Evolutionary conservation across 64 coral and sea anemone genomes (phyloP).

Genomic region (Acropora tenuis): DNA sequence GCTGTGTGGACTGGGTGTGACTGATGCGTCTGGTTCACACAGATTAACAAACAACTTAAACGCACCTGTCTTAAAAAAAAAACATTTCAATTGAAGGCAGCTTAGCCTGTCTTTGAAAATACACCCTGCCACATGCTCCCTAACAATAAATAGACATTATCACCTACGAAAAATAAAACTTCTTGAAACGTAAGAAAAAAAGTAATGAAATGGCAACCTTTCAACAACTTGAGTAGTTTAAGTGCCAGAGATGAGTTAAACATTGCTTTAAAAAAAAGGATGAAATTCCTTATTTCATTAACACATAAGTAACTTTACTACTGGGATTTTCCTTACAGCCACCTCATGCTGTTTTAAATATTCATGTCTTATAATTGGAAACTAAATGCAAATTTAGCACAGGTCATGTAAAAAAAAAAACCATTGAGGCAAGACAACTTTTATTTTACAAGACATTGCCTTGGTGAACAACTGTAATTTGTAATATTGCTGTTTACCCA

Average conservation of each 20-base stretch:
- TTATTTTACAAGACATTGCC: neutral
- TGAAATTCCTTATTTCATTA: neutral
- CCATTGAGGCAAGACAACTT: slow-evolving; percentile 10
- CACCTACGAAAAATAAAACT: neutral
- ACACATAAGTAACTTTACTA: neutral
- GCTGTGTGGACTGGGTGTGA: neutral
- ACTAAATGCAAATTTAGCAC: slow-evolving; percentile 49
- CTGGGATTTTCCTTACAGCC: neutral
- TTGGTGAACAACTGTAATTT: neutral
- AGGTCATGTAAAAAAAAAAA: slow-evolving; percentile 11
- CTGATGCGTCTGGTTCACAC: neutral
- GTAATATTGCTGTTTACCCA: neutral
- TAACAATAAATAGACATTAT: neutral
- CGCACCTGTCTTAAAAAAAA: neutral
- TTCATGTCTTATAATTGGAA: slow-evolving; percentile 3
- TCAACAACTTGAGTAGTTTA: too few relatives aligned
- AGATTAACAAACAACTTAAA: neutral
- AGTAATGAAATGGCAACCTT: neutral
- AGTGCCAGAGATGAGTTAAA: too few relatives aligned
- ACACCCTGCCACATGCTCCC: slow-evolving; percentile 11
- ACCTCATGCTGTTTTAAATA: slow-evolving; percentile 47
- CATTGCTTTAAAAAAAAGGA: too few relatives aligned
- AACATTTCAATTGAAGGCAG: slow-evolving; percentile 4
- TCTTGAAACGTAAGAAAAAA: neutral
- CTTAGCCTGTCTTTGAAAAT: neutral